Percentiles rank a stretch among this genome's conserved stretches.
These are phyloP conservation scores for Acanthurus lineatus DNA, from an alignment of 2,797 vertebrate species.

Conservation along the genomic window DNA sequence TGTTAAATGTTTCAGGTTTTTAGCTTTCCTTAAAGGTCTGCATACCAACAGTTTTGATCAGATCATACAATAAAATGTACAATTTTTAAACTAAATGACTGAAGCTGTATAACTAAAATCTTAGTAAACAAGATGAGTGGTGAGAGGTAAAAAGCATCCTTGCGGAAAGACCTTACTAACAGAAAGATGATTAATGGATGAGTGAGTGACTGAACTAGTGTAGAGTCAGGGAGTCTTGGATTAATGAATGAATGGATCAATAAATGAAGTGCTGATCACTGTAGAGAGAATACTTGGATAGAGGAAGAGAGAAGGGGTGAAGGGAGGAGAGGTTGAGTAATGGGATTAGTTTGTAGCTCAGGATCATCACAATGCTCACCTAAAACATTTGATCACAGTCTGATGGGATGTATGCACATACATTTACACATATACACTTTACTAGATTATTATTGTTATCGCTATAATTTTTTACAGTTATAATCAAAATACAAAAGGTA, in stretches of 20 bases:
- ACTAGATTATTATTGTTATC: background rate
- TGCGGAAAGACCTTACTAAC: constrained; percentile 48
- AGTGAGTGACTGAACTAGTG: constrained; percentile 68
- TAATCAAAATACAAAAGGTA: background rate
- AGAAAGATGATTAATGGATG: constrained; percentile 65
- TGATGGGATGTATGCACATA: constrained; percentile 26
- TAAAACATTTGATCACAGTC: constrained; percentile 68
- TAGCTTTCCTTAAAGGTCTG: background rate
- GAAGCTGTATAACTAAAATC: constrained; percentile 34
- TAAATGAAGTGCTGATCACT: constrained; percentile 74
- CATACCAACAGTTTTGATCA: background rate
- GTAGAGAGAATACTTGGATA: constrained; percentile 62
- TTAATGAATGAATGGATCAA: constrained; percentile 78
- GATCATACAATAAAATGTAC: background rate
- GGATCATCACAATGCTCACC: constrained; percentile 67
- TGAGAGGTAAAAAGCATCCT: constrained; percentile 50
- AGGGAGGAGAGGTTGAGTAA: constrained; percentile 50
- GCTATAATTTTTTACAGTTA: background rate
- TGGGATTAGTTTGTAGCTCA: constrained; percentile 71
- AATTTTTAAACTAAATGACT: constrained; percentile 15
- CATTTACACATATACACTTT: constrained; percentile 24
- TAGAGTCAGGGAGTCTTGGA: constrained; percentile 54
- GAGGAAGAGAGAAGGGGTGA: constrained; percentile 36
- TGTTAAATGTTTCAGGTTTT: background rate
- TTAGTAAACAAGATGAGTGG: constrained; percentile 44